Base-by-base conservation (phyloP, 2,797 vertebrate genomes). In the Periophthalmus magnuspinnatus region DNA sequence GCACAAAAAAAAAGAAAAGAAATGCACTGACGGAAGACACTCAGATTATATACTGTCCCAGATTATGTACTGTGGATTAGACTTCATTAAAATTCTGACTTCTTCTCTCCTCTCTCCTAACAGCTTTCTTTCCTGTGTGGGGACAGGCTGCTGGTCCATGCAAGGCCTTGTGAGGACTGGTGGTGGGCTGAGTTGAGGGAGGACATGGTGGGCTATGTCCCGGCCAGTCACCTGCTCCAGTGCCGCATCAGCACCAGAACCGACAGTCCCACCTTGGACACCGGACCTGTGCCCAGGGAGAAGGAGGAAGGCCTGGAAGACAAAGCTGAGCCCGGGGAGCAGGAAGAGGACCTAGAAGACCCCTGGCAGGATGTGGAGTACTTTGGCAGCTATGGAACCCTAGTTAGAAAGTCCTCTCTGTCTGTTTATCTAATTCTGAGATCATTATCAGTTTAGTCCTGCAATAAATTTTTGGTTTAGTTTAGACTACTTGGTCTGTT, bases 281-380 rank as follows among this genome's bases (percentile, higher is more conserved):
- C 24, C 24, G 10, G 0, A n/a, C 55, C 13, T 5, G 14, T 9
- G 14, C 11, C 13, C 55, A 2, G 4, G 22, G 22, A 28, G 22
- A 8, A 24, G 28, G 75, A 80, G 0, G 85, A 86, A 10, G 67
- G 72, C 0, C 82, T 28, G 10, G 41, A 38, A 9, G 36, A 38
- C 2, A 28, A 28, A 28, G 28, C 28, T 28, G 28, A 28, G 28
- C 28, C 28, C 28, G 28, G 28, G 28, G 28, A 28, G 41, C 3
- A 83, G 13, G 84, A 88, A 6, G 77, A 83, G 0, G 88, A 69
- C 3, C 59, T 65, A n/a, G 90, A 92, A 67, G 95, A 94, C 59
- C 89, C 91, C 0, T 95, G 95, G 95, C 94, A 95, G 78, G 92
- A 95, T 11, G 92, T 94, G 11, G 95, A 95, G 41, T 95, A 95